These are phyloP conservation scores for Deroplatys truncata DNA, from an alignment of 2,888 invertebrate genomes.

Conservation along the genomic window DNA sequence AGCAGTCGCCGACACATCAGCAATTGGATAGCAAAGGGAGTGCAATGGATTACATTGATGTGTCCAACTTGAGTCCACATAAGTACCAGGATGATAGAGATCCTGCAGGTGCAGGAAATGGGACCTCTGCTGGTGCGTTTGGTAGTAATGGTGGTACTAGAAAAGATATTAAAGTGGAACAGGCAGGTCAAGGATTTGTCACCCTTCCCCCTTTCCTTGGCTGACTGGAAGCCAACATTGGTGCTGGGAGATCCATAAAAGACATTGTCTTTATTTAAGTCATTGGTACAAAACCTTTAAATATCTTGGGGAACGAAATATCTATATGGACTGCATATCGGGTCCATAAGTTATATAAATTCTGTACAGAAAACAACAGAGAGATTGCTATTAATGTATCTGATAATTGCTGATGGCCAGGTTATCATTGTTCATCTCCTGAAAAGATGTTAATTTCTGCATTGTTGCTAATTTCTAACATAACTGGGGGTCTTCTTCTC, in stretches of 20 bases:
- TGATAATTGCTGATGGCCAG: no score
- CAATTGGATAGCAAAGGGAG: background rate
- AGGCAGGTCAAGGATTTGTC: slow-evolving; percentile 49
- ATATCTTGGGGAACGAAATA: no score
- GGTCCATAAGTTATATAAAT: no score
- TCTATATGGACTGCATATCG: no score
- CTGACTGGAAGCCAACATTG: slow-evolving; percentile 25
- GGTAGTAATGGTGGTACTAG: background rate
- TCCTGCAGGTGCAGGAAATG: background rate
- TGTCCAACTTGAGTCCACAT: slow-evolving; percentile 23
- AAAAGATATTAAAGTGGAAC: slow-evolving; percentile 16
- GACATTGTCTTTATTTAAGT: slow-evolving; percentile 17
- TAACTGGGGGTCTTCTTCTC: no score
- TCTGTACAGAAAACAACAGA: no score
- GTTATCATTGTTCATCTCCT: no score
- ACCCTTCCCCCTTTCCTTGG: slow-evolving; percentile 63
- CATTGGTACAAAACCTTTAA: no score
- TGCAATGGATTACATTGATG: slow-evolving; percentile 31
- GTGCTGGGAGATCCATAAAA: slow-evolving; percentile 18
- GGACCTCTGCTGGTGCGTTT: background rate
- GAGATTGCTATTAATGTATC: no score
- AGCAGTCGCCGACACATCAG: slow-evolving; percentile 15
- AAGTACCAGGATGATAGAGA: slow-evolving; percentile 6
- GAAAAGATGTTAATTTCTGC: no score
- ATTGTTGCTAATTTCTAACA: no score